phyloP scores from a whole-genome alignment of 2,797 vertebrate genomes.

The Aplochiton taeniatus region DNA sequence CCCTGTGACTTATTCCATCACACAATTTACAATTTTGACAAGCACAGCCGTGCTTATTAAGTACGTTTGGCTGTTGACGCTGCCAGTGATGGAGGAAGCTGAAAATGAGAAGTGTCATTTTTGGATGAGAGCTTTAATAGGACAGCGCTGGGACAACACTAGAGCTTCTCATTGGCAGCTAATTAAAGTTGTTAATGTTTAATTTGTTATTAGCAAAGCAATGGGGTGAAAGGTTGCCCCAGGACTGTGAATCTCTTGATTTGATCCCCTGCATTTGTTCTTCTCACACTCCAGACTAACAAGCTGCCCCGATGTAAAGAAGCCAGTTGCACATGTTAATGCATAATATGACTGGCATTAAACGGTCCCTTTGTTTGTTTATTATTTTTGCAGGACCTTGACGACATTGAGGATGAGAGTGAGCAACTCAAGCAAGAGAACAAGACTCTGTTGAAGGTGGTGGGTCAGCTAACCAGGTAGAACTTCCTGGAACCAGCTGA shows the following conservation, averaged over 20 bases:
- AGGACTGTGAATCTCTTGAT: conserved; percentile 13
- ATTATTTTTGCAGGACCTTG: conserved; percentile 83
- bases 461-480: conserved; percentile 98
- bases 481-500: conserved; percentile 40
- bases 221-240: conserved; percentile 19
- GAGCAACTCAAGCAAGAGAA: conserved; percentile 99
- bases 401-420: conserved; percentile 98
- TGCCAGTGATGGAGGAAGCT: conserved; percentile 42
- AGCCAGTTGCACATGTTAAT: conserved; percentile 26
- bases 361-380: background rate
- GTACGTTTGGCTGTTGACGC: conserved; percentile 15
- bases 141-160: conserved; percentile 16
- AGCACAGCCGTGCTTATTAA: conserved; percentile 20
- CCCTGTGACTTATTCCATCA: background rate
- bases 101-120: conserved; percentile 58
- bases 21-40: conserved; percentile 21
- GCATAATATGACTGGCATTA: conserved; percentile 13
- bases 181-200: conserved; percentile 65
- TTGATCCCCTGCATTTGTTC: conserved; percentile 30
- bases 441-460: conserved; percentile 98
- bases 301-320: background rate
- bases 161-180: conserved; percentile 55
- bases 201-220: conserved; percentile 60
- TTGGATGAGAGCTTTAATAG: conserved; percentile 39
- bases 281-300: conserved; percentile 11